Conservation (phyloP, 2,113 vertebrate species). For the Sinocyclocheilus anshuiensis region DNA sequence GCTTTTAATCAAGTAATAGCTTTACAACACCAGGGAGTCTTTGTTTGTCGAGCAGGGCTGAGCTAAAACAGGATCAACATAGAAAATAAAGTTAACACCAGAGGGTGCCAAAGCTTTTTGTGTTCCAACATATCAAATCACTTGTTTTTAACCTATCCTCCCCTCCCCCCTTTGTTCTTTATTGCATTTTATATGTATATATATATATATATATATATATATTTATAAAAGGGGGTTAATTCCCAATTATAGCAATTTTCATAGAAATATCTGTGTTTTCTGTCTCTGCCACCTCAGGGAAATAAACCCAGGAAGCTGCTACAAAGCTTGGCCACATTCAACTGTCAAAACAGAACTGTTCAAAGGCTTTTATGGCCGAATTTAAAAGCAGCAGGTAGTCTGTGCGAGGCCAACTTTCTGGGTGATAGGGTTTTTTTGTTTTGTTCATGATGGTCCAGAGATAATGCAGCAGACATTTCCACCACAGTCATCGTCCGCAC, state of each 20-base stretch:
- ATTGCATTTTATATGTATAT: slow-evolving; percentile 21
- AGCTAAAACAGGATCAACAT: slow-evolving; percentile 61
- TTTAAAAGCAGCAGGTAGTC: slow-evolving; percentile 31
- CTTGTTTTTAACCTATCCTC: slow-evolving; percentile 17
- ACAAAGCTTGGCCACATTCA: slow-evolving; percentile 30
- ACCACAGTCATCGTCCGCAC: neutral
- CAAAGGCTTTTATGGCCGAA: slow-evolving; percentile 24
- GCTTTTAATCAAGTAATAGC: slow-evolving; percentile 44
- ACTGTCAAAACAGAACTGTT: slow-evolving; percentile 43
- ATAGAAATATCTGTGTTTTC: slow-evolving; percentile 33
- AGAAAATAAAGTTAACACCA: slow-evolving; percentile 75
- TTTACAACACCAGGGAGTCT: slow-evolving; percentile 37
- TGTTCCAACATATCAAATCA: slow-evolving; percentile 60
- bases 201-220: neutral
- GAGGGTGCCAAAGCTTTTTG: slow-evolving; percentile 84
- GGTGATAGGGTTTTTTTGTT: neutral
- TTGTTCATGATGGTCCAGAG: slow-evolving; percentile 1
- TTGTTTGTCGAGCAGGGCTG: slow-evolving; percentile 24
- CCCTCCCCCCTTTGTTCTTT: slow-evolving; percentile 30
- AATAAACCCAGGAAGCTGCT: slow-evolving; percentile 22
- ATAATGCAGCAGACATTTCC: slow-evolving; percentile 19
- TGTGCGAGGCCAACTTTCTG: slow-evolving; percentile 16
- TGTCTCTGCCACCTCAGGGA: neutral
- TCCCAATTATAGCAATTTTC: slow-evolving; percentile 17
- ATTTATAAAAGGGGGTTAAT: slow-evolving; percentile 38